Conservation (phyloP, 2,888 invertebrate genomes). For the Chaitophorus viminalis region DNA sequence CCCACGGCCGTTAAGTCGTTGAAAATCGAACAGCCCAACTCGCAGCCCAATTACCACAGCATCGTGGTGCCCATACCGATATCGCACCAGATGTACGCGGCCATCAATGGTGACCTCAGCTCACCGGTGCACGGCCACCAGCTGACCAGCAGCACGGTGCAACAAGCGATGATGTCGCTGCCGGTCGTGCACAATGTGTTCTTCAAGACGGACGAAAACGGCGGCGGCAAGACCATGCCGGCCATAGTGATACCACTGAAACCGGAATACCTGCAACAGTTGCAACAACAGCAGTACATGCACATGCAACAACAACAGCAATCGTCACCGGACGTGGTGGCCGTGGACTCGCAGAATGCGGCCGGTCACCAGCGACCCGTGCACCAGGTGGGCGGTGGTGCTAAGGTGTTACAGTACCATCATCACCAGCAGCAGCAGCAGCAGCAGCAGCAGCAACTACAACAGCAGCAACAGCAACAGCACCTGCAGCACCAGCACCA, state of each 20-base stretch:
- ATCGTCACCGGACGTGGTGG: background rate
- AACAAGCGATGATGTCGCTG: slow-evolving; percentile 59
- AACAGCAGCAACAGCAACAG: slow-evolving; percentile 10
- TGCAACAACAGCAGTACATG: slow-evolving; percentile 45
- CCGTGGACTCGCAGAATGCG: slow-evolving; percentile 36
- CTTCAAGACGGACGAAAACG: slow-evolving; percentile 58
- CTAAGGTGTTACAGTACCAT: slow-evolving; percentile 29
- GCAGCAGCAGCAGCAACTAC: background rate
- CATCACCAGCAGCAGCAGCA: background rate
- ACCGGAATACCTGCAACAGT: slow-evolving; percentile 54
- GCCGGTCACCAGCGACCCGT: slow-evolving; percentile 33
- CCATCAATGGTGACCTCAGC: background rate
- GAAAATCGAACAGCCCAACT: slow-evolving; percentile 29
- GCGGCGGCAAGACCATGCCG: slow-evolving; percentile 56
- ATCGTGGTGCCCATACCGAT: slow-evolving; percentile 56
- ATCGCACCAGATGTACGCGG: slow-evolving; percentile 49
- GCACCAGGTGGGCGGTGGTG: background rate
- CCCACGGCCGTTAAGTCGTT: slow-evolving; percentile 27
- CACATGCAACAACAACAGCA: slow-evolving; percentile 24
- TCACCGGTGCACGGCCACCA: slow-evolving; percentile 41
- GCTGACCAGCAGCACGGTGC: slow-evolving; percentile 41
- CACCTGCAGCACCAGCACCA: slow-evolving; percentile 24
- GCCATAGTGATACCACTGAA: slow-evolving; percentile 57
- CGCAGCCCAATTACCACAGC: slow-evolving; percentile 46
- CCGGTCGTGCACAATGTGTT: slow-evolving; percentile 60